Conservation (phyloP, 2,888 invertebrate genomes). For the Halictus ligatus region DNA sequence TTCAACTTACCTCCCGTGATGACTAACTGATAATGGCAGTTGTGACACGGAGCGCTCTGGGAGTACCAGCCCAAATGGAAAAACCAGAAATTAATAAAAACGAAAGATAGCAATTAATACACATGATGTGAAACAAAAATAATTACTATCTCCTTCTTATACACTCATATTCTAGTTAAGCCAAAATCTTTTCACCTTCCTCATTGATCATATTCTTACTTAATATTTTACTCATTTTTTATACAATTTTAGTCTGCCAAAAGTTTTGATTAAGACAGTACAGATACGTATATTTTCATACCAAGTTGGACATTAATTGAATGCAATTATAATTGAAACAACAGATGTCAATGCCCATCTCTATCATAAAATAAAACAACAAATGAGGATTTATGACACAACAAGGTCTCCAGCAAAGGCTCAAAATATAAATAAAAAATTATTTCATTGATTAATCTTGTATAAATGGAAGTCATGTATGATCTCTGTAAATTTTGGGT, state of each 20-base stretch:
- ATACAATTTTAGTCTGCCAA: not conserved
- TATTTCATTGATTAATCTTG: not conserved
- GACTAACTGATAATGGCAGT: conserved; percentile 65
- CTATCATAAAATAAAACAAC: conserved; percentile 14
- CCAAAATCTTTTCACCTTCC: conserved; percentile 23
- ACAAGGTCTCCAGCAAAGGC: not conserved
- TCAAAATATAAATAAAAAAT: conserved; percentile 15
- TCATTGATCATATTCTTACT: not conserved
- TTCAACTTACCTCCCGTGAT: conserved; percentile 77
- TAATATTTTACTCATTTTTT: conserved; percentile 21
- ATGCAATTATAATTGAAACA: not conserved
- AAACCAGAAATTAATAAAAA: conserved; percentile 84
- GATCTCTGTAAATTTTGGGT: not conserved
- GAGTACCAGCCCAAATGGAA: conserved; percentile 81
- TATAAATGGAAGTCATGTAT: not conserved
- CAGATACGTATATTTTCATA: not conserved
- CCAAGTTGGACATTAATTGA: not conserved
- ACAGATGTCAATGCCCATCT: not conserved
- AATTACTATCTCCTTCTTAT: conserved; percentile 55
- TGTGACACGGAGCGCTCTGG: conserved; percentile 72
- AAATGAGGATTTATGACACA: not conserved
- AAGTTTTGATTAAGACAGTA: conserved; percentile 23
- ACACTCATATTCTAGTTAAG: conserved; percentile 31
- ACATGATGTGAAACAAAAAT: conserved; percentile 75
- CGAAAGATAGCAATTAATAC: conserved; percentile 83